Percentiles rank a stretch among this genome's conserved stretches.
Evolutionary conservation across 2,113 vertebrate species (phyloP).

Genomic region (Trematocara zebra): DNA sequence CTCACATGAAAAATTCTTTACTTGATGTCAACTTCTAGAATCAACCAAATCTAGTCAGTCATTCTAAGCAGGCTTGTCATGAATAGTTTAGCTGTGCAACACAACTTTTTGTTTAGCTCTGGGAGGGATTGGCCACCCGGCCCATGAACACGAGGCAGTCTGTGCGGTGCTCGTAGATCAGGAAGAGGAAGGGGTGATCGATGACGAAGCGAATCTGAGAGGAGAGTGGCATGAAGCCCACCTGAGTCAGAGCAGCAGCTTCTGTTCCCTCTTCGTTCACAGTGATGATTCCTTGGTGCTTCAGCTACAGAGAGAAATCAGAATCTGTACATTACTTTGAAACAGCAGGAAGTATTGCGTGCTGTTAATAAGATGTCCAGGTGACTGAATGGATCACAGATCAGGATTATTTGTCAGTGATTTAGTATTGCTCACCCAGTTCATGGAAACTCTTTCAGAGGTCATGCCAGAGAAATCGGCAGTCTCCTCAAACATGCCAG

Average conservation of each 20-base stretch:
- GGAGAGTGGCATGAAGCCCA: conserved; percentile 95
- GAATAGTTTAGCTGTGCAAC: neutral
- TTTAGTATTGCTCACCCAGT: conserved; percentile 75
- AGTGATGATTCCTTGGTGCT: conserved; percentile 91
- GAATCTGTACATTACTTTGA: neutral
- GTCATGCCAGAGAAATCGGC: conserved; percentile 85
- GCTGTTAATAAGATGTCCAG: neutral
- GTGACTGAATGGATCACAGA: neutral
- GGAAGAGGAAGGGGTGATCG: conserved; percentile 89
- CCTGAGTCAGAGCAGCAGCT: conserved; percentile 82
- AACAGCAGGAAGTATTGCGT: neutral
- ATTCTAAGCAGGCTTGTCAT: neutral
- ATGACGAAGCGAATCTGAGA: conserved; percentile 84
- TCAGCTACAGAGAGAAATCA: conserved; percentile 74
- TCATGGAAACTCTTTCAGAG: conserved; percentile 77
- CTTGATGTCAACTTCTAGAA: neutral
- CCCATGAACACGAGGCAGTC: conserved; percentile 93
- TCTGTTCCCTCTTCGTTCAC: conserved; percentile 96
- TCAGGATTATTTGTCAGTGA: neutral
- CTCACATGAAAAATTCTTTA: neutral
- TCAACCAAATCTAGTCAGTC: neutral
- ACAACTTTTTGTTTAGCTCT: conserved; percentile 50
- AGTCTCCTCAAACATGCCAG: conserved; percentile 75
- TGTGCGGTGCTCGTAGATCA: conserved; percentile 93
- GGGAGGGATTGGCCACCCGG: conserved; percentile 83